Conservation (phyloP, 2,888 invertebrate species). For the Apotomis capreana region DNA sequence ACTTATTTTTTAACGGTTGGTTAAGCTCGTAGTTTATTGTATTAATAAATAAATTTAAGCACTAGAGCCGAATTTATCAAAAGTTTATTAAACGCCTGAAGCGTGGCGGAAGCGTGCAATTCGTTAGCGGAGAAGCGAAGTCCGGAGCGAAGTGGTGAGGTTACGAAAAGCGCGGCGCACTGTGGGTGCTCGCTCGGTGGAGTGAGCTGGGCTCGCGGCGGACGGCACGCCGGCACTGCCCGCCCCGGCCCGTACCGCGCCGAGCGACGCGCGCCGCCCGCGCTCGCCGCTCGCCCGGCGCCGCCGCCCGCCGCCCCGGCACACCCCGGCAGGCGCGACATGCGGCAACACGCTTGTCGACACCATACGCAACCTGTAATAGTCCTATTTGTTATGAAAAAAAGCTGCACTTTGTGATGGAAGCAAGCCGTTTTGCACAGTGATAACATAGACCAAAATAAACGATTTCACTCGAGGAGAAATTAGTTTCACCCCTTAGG, state of each 20-base stretch:
- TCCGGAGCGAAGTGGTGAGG: slow-evolving; percentile 26
- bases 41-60: slow-evolving; percentile 11
- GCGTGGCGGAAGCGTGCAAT: slow-evolving; percentile 35
- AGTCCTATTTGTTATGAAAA: too few species aligned
- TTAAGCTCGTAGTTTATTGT: slow-evolving; percentile 21
- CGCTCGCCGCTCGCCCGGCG: slow-evolving; percentile 26
- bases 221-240: slow-evolving; percentile 32
- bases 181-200: slow-evolving; percentile 35
- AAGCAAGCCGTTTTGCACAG: too few species aligned
- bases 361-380: background rate
- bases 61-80: background rate
- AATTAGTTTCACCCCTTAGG: too few species aligned
- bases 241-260: slow-evolving; percentile 22
- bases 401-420: too few species aligned
- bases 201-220: slow-evolving; percentile 35
- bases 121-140: slow-evolving; percentile 21
- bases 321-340: slow-evolving; percentile 30
- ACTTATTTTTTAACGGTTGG: slow-evolving; percentile 33
- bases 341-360: slow-evolving; percentile 28
- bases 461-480: too few species aligned
- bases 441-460: too few species aligned
- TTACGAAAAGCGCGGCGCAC: slow-evolving; percentile 39
- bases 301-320: slow-evolving; percentile 40
- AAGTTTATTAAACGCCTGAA: slow-evolving; percentile 19
- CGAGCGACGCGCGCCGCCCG: slow-evolving; percentile 32